Percentiles rank a stretch among this genome's conserved stretches.
phyloP scores from a whole-genome alignment of 2,888 invertebrate species.

The Atethmia centrago region DNA sequence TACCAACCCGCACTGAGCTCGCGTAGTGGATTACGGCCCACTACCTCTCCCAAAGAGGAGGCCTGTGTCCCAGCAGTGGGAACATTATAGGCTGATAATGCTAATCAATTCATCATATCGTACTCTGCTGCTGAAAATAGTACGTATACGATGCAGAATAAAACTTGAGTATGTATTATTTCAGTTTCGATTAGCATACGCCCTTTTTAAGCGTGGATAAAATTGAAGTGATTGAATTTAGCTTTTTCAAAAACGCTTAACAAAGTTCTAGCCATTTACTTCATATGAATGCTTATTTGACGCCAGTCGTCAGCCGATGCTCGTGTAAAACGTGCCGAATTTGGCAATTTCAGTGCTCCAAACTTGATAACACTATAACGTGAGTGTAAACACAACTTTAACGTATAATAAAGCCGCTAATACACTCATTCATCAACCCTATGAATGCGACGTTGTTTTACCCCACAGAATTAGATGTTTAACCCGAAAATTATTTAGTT shows the following conservation, averaged over 20 bases:
- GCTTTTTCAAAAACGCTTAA: not conserved
- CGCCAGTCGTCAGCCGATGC: not conserved
- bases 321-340: not conserved
- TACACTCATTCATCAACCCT: conserved; percentile 61
- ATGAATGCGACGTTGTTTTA: conserved; percentile 67
- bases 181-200: too few relatives aligned
- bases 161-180: not conserved
- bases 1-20: too few relatives aligned
- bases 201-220: not conserved
- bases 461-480: conserved; percentile 69
- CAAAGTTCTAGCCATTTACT: not conserved
- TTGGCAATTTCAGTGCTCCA: too few relatives aligned
- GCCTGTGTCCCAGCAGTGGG: too few relatives aligned
- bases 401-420: conserved; percentile 35
- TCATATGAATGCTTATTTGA: not conserved
- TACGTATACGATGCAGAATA: not conserved
- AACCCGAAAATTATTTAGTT: conserved; percentile 88
- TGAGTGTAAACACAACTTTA: conserved; percentile 23
- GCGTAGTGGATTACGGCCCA: too few relatives aligned
- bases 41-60: too few relatives aligned
- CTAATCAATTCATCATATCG: not conserved
- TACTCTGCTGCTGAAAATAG: not conserved
- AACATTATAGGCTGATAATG: too few relatives aligned
- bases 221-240: not conserved
- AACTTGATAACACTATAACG: conserved; percentile 18